Evolutionary conservation across 2,113 vertebrate species (phyloP).

Genomic region (Aplodontia rufa): DNA sequence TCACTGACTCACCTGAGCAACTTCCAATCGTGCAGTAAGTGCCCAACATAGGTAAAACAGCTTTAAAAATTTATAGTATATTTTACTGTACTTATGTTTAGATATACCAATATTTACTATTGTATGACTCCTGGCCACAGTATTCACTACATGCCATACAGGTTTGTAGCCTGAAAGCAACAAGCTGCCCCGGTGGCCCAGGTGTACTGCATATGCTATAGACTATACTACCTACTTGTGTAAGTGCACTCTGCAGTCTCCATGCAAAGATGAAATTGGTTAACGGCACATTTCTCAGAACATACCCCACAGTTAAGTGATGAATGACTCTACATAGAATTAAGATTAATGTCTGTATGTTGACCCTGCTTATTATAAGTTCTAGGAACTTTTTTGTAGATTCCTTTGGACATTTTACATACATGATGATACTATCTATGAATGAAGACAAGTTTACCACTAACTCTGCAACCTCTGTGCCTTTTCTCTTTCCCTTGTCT

Average conservation of each 20-base stretch:
- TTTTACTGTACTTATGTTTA: neutral
- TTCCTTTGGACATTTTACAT: neutral
- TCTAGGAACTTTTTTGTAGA: neutral
- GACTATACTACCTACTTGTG: neutral
- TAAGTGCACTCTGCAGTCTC: neutral
- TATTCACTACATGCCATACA: neutral
- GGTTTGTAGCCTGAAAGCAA: neutral
- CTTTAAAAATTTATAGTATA: neutral
- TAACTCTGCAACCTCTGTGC: neutral
- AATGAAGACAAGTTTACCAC: neutral
- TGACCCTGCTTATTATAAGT: neutral
- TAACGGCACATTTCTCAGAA: neutral
- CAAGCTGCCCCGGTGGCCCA: neutral
- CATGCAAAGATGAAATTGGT: neutral
- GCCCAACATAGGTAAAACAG: neutral
- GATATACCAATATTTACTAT: neutral
- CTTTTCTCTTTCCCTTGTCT: neutral
- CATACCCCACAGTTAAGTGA: too few relatives aligned
- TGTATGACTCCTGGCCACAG: neutral
- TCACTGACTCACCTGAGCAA: neutral
- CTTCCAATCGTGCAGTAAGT: neutral
- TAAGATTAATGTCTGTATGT: neutral
- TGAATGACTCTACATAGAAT: neutral
- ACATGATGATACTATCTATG: neutral
- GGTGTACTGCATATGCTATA: too few relatives aligned